Base-by-base conservation (phyloP, 2,113 vertebrate genomes). In the Menidia beryllina region DNA sequence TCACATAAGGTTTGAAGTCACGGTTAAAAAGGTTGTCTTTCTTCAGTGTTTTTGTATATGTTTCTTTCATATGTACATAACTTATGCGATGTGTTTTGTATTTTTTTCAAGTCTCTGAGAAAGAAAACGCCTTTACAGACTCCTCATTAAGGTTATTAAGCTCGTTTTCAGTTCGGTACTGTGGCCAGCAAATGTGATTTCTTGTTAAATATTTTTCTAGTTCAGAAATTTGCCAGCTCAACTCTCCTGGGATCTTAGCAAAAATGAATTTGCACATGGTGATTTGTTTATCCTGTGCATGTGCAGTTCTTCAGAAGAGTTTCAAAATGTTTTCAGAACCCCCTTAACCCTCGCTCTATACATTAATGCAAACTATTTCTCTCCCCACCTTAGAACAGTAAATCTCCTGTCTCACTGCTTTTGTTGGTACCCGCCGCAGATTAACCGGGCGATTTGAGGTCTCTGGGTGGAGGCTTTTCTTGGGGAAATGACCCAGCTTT, bases 331-430 rank as follows among this genome's bases (percentile, higher is more conserved):
- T 87, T 81, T 64, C 38, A 26, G 51, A 84, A 76, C 60, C 58
- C 45, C 45, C 26, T 69, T 48, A 57, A 77, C 86, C 56, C 72
- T 71, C 60, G 64, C 66, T 75, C 34, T 84, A 67, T 65, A 57
- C 56, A 3, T 71, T 62, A 61, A 78, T 69, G 69, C 79, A 45
- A 65, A 26, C 36, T 87, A 53, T 85, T 88, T 88, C 62, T 86
- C 69, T 75, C 85, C 84, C 79, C 70, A 84, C 75, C 48, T 75
- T 38, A 3, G 62, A 85, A 85, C 79, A 83, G 88, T 87, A 84
- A 79, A 86, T 92, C 81, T 83, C 62, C 36, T 81, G 69, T 84
- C 43, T 72, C 54, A 52, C 21, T 23, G 45, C 71, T 65, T 77
- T 50, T 77, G 65, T 57, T 54, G 25, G 65, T 83, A 70, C 74